These are phyloP conservation scores for Thunnus maccoyii DNA, from an alignment of 2,113 vertebrate species.

Conservation along the genomic window DNA sequence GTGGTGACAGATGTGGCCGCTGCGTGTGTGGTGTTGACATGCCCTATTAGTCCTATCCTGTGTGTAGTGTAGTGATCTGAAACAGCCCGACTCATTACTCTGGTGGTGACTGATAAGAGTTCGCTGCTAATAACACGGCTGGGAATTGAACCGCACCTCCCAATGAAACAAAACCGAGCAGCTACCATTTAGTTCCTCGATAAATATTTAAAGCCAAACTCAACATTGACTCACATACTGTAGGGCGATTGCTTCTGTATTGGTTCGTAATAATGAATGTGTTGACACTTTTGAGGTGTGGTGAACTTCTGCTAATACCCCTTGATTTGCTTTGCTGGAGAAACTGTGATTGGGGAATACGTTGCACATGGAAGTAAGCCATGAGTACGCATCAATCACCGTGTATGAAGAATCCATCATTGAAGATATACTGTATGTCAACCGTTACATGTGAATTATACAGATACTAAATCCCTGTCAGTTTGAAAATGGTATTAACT, in stretches of 20 bases:
- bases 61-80: slow-evolving; percentile 73
- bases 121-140: slow-evolving; percentile 77
- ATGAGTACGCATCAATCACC: not conserved
- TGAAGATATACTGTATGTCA: not conserved
- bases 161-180: slow-evolving; percentile 23
- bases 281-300: slow-evolving; percentile 23
- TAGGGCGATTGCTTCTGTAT: not conserved
- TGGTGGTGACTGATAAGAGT: slow-evolving; percentile 80
- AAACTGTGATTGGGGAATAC: slow-evolving; percentile 17
- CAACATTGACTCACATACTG: not conserved
- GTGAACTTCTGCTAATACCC: not conserved
- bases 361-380: not conserved
- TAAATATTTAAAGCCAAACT: slow-evolving; percentile 54
- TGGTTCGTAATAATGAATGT: slow-evolving; percentile 20
- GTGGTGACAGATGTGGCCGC: slow-evolving; percentile 71
- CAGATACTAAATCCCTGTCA: too few relatives aligned
- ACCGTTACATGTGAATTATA: not conserved
- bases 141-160: slow-evolving; percentile 63
- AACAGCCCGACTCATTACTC: slow-evolving; percentile 79
- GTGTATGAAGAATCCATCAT: not conserved
- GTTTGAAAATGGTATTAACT: too few relatives aligned
- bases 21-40: slow-evolving; percentile 70
- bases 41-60: slow-evolving; percentile 81
- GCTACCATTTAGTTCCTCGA: slow-evolving; percentile 47
- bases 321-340: slow-evolving; percentile 18